Percentiles rank a stretch among this genome's conserved stretches.
These are phyloP conservation scores for Ophion ellenae DNA, from an alignment of 2,888 invertebrate genomes.

Conservation along the genomic window DNA sequence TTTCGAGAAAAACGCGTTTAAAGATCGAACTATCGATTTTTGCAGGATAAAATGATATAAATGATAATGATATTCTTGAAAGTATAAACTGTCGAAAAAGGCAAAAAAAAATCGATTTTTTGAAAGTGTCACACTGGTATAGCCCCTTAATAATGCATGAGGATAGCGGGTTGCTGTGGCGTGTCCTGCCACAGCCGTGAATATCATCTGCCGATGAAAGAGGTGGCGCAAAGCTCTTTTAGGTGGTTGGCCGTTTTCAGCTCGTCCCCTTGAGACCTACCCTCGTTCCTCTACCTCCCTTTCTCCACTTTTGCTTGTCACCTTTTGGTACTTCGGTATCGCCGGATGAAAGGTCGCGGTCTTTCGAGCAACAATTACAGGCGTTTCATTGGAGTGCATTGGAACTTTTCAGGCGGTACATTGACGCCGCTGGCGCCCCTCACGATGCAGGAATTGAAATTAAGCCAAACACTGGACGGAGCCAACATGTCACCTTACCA, in stretches of 20 bases:
- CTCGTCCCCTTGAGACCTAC: constrained; percentile 62
- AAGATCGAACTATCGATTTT: too few species aligned
- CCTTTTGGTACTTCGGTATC: neutral
- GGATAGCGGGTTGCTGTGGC: constrained; percentile 47
- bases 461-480: constrained; percentile 88
- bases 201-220: constrained; percentile 83
- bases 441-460: constrained; percentile 91
- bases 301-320: constrained; percentile 36
- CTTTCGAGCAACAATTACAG: neutral
- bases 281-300: constrained; percentile 30
- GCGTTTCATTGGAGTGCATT: neutral
- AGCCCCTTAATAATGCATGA: constrained; percentile 79
- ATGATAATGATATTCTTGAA: too few species aligned
- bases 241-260: constrained; percentile 79
- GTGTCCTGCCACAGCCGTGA: constrained; percentile 83
- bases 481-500: constrained; percentile 88
- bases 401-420: constrained; percentile 85
- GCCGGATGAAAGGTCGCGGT: neutral
- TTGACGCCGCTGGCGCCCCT: constrained; percentile 90
- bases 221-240: constrained; percentile 76
- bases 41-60: too few species aligned
- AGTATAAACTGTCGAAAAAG: too few species aligned
- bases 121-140: too few species aligned
- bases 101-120: too few species aligned
- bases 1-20: too few species aligned